Percentiles rank a stretch among this genome's conserved stretches.
Conservation (phyloP, 2,113 vertebrate species). For the Typhlomys cinereus region DNA sequence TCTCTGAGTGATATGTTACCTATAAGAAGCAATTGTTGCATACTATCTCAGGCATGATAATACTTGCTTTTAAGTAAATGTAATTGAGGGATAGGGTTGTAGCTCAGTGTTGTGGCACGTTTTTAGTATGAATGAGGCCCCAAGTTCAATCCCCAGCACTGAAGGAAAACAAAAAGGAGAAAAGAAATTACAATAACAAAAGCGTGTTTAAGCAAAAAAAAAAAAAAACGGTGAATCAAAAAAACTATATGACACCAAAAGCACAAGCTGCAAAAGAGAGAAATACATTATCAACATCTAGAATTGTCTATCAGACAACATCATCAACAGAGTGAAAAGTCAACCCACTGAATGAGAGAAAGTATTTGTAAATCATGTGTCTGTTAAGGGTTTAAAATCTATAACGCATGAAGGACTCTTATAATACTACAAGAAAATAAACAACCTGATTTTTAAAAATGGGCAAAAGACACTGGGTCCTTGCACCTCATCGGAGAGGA, state of each 20-base stretch:
- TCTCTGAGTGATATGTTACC: not conserved
- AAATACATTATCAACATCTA: not conserved
- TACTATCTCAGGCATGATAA: not conserved
- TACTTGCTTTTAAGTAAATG: not conserved
- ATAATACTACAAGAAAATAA: not conserved
- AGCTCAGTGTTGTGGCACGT: not conserved
- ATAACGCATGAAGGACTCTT: not conserved
- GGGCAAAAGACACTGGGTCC: too few species aligned
- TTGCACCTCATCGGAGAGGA: too few species aligned
- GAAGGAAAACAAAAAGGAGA: not conserved
- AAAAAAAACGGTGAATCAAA: not conserved
- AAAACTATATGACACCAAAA: not conserved
- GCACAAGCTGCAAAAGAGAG: not conserved
- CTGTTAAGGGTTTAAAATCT: not conserved
- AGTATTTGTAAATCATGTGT: constrained; percentile 1
- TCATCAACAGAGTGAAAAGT: not conserved
- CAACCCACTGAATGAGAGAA: not conserved
- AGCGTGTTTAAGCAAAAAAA: not conserved
- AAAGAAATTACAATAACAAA: not conserved
- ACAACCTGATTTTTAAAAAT: not conserved
- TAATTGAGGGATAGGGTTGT: too few species aligned
- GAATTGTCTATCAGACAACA: not conserved
- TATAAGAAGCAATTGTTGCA: not conserved
- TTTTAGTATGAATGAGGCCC: not conserved
- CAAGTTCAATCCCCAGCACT: not conserved